phyloP scores from a whole-genome alignment of 2,113 vertebrate genomes.

The Campylomormyrus numenius region DNA sequence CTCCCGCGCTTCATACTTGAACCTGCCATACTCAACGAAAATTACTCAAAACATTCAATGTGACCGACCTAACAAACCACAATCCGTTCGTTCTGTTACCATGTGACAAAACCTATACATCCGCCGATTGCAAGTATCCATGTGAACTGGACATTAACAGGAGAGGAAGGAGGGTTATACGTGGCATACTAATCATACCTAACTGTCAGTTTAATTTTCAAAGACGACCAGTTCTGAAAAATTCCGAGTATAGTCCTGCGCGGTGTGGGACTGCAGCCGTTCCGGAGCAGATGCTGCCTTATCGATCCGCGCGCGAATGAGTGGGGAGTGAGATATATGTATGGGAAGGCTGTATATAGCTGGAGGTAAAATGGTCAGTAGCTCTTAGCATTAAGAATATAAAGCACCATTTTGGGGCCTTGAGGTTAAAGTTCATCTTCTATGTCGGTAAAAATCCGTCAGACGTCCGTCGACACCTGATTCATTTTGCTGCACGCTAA shows the following conservation, averaged over 20 bases:
- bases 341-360: constrained; percentile 45
- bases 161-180: constrained; percentile 20
- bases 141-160: neutral
- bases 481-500: neutral
- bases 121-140: neutral
- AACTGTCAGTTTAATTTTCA: constrained; percentile 67
- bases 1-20: neutral
- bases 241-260: constrained; percentile 38
- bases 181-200: constrained; percentile 58
- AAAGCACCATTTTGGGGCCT: constrained; percentile 44
- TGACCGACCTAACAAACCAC: neutral
- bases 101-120: neutral
- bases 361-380: constrained; percentile 62
- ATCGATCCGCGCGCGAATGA: constrained; percentile 56
- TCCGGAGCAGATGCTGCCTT: constrained; percentile 66
- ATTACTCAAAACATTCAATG: neutral
- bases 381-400: constrained; percentile 35
- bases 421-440: constrained; percentile 62
- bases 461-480: constrained; percentile 40
- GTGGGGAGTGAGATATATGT: constrained; percentile 36
- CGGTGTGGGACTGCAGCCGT: constrained; percentile 61
- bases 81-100: neutral
- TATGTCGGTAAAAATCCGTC: constrained; percentile 47
- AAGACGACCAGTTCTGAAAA: constrained; percentile 59
- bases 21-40: neutral